Conservation (phyloP, 2,797 vertebrate species). For the Pangasius mekongensis region DNA sequence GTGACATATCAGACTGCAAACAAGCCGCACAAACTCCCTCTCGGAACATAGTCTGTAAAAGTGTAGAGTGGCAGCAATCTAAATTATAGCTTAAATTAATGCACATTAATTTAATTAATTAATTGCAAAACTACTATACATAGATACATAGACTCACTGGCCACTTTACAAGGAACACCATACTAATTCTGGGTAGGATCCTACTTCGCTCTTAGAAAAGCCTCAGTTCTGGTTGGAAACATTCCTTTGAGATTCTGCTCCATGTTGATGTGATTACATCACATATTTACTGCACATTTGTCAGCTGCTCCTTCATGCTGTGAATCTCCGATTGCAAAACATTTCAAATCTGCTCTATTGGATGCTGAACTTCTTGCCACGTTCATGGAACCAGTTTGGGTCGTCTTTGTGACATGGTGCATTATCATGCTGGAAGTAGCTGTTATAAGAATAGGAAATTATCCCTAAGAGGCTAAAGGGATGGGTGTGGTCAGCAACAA, state of each 20-base stretch:
- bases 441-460: background rate
- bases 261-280: background rate
- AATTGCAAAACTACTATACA: background rate
- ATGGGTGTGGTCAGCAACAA: background rate
- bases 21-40: conserved; percentile 48
- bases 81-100: conserved; percentile 13
- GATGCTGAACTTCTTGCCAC: background rate
- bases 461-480: background rate
- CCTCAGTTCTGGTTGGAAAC: background rate
- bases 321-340: background rate
- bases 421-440: background rate
- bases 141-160: background rate
- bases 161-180: background rate
- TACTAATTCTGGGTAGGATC: background rate
- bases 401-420: background rate
- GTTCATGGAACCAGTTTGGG: background rate
- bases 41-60: conserved; percentile 57
- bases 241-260: background rate
- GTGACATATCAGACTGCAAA: conserved; percentile 57
- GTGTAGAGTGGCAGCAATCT: background rate
- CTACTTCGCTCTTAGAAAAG: background rate
- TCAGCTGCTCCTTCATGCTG: background rate
- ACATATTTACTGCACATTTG: background rate
- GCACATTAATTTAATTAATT: background rate
- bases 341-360: background rate